phyloP scores from a whole-genome alignment of 2,888 invertebrate genomes.

The Scaptomyza caliginosa region DNA sequence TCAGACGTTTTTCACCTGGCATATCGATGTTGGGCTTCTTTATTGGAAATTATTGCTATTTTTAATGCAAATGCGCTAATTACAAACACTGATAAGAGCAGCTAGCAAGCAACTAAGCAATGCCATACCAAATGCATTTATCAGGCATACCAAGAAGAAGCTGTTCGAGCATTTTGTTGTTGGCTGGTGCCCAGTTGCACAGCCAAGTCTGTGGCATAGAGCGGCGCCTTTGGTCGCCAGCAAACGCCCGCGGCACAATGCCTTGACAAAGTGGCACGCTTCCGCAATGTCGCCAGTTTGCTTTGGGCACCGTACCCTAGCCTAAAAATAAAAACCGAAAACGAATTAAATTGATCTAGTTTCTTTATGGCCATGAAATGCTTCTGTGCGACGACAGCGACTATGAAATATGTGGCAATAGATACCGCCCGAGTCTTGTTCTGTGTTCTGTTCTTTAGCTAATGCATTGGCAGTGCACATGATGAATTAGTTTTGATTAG shows the following conservation, averaged over 20 bases:
- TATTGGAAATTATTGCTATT: conserved; percentile 79
- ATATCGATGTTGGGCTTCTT: conserved; percentile 64
- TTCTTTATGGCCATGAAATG: conserved; percentile 75
- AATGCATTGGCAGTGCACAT: conserved; percentile 78
- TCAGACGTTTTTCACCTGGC: background rate
- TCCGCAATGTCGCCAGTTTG: conserved; percentile 75
- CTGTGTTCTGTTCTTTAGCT: conserved; percentile 33
- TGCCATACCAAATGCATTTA: conserved; percentile 54
- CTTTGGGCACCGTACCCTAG: background rate
- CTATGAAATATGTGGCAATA: conserved; percentile 75
- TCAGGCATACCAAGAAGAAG: conserved; percentile 61
- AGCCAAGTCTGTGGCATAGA: conserved; percentile 14
- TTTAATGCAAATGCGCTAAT: conserved; percentile 81
- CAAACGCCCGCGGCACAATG: conserved; percentile 75
- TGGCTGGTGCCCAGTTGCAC: background rate
- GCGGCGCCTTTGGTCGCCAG: conserved; percentile 71
- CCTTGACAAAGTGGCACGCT: conserved; percentile 76
- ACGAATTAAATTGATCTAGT: conserved; percentile 78
- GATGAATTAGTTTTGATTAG: conserved; percentile 79
- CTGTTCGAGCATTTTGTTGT: conserved; percentile 8
- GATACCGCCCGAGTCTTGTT: conserved; percentile 51
- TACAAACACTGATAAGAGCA: conserved; percentile 76
- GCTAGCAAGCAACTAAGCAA: conserved; percentile 35
- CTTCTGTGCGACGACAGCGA: conserved; percentile 67
- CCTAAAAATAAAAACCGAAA: conserved; percentile 59